These are phyloP conservation scores for Dasyurus viverrinus DNA, from an alignment of 2,113 vertebrate genomes.

Conservation along the genomic window DNA sequence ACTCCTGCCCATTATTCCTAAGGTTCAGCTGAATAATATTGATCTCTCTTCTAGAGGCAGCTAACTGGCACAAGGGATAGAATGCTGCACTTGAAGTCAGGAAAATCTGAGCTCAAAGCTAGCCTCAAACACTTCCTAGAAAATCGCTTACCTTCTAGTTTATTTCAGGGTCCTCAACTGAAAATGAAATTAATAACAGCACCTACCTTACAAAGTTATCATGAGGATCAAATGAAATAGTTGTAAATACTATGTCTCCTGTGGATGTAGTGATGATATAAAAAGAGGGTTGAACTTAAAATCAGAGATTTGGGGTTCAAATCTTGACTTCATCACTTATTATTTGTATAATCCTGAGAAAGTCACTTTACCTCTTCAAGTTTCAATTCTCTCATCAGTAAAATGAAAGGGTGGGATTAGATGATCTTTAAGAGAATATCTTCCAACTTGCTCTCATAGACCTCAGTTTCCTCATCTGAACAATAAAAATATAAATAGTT, in stretches of 20 bases:
- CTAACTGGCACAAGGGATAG: background rate
- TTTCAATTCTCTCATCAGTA: background rate
- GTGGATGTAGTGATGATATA: background rate
- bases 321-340: background rate
- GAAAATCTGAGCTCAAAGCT: background rate
- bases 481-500: background rate
- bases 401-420: background rate
- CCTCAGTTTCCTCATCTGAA: background rate
- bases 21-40: background rate
- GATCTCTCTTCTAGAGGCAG: background rate
- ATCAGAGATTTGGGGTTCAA: background rate
- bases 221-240: background rate
- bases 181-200: background rate
- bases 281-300: background rate
- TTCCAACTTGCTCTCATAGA: background rate
- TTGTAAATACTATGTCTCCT: background rate
- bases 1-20: background rate
- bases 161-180: background rate
- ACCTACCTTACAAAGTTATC: background rate
- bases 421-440: background rate
- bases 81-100: background rate
- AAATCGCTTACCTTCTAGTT: background rate
- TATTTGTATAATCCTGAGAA: background rate
- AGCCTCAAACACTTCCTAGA: background rate
- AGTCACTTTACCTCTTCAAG: background rate